Evolutionary conservation across 2,888 invertebrate species (phyloP).

Genomic region (Drosophila borealis): DNA sequence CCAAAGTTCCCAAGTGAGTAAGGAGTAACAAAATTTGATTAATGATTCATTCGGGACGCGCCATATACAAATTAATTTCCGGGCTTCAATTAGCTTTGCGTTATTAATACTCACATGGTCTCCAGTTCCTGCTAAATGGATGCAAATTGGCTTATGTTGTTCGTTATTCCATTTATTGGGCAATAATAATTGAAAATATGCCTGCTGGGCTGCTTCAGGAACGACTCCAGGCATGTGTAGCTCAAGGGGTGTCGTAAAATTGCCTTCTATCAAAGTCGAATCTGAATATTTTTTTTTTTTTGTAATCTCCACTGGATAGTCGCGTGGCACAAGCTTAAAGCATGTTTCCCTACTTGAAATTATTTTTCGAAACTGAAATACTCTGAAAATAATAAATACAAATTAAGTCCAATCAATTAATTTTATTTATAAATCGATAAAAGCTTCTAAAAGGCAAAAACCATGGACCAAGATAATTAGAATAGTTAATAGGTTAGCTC

Average conservation of each 20-base stretch:
- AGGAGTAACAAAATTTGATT: too few relatives aligned
- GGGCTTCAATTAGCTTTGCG: neutral
- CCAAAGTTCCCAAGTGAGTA: too few relatives aligned
- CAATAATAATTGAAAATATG: conserved; percentile 93
- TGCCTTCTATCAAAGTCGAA: conserved; percentile 92
- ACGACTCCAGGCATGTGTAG: conserved; percentile 93
- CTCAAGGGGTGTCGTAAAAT: conserved; percentile 94
- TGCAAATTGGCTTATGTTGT: conserved; percentile 92
- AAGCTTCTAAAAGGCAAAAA: too few relatives aligned
- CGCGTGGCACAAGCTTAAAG: conserved; percentile 91
- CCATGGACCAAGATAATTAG: too few relatives aligned
- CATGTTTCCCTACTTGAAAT: conserved; percentile 94
- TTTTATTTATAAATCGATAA: neutral
- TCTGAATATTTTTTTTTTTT: conserved; percentile 92
- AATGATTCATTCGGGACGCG: too few relatives aligned
- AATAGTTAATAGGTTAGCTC: too few relatives aligned
- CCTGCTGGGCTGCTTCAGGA: conserved; percentile 92
- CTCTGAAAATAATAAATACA: conserved; percentile 87
- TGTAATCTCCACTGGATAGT: conserved; percentile 94
- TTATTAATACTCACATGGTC: conserved; percentile 88
- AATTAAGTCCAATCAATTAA: neutral
- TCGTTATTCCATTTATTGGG: conserved; percentile 92
- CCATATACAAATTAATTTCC: neutral
- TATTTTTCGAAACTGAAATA: conserved; percentile 95
- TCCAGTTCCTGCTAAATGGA: conserved; percentile 98